A percentile compares a stretch with the other conserved stretches of the same genome.
These are phyloP conservation scores for Dryocosmus kuriphilus DNA, from an alignment of 2,888 invertebrate genomes.

Conservation along the genomic window DNA sequence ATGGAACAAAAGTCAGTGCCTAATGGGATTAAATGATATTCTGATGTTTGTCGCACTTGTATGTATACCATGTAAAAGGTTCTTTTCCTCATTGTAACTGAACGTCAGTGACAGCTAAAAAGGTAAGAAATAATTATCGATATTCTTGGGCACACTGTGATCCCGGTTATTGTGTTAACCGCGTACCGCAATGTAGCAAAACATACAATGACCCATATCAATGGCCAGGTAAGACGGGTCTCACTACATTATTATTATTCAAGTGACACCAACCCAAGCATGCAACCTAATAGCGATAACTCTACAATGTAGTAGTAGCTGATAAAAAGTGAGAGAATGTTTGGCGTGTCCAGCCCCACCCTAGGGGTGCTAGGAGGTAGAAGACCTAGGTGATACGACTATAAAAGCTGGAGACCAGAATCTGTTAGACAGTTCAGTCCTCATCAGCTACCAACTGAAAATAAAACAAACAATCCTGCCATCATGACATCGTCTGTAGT, in stretches of 20 bases:
- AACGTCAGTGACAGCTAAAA: background rate
- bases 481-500: slow-evolving; percentile 68
- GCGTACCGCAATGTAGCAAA: slow-evolving; percentile 38
- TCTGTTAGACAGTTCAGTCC: slow-evolving; percentile 64
- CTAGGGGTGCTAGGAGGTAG: slow-evolving; percentile 62
- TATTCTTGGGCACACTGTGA: slow-evolving; percentile 38
- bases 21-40: background rate
- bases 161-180: slow-evolving; percentile 31
- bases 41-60: background rate
- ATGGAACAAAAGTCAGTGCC: background rate
- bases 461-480: slow-evolving; percentile 42
- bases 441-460: slow-evolving; percentile 49
- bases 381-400: slow-evolving; percentile 57
- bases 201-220: slow-evolving; percentile 54
- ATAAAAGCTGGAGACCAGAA: slow-evolving; percentile 69
- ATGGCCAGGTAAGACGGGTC: slow-evolving; percentile 49
- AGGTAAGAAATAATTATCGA: slow-evolving; percentile 32
- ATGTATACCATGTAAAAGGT: background rate
- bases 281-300: slow-evolving; percentile 56
- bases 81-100: background rate
- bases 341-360: slow-evolving; percentile 74
- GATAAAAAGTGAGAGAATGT: slow-evolving; percentile 65
- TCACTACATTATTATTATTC: slow-evolving; percentile 50
- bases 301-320: slow-evolving; percentile 54
- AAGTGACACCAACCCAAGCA: slow-evolving; percentile 46